Conservation (phyloP, 1,140 invertebrate species). For the Chlorops oryzae region DNA sequence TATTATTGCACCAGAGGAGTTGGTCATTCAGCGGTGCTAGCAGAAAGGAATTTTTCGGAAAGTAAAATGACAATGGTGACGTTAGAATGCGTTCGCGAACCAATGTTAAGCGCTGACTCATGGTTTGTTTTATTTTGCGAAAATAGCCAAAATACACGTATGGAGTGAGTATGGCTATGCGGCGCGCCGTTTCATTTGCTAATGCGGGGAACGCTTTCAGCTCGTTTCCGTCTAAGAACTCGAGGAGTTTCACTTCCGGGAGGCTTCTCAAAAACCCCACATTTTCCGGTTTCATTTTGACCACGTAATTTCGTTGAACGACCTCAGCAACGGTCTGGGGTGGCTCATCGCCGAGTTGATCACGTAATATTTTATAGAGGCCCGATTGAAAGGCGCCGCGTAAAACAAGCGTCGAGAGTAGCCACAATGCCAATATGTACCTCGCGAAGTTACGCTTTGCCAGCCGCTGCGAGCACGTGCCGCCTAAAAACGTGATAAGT, state of each 20-base stretch:
- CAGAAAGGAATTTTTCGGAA: too few species aligned
- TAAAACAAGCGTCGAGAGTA: conserved; percentile 22
- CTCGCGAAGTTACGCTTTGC: conserved; percentile 18
- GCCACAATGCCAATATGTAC: conserved; percentile 24
- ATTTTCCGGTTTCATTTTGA: conserved; percentile 25
- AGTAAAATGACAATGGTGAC: too few species aligned
- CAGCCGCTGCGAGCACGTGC: conserved; percentile 18
- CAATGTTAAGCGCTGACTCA: too few species aligned
- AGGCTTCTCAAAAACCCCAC: conserved; percentile 27
- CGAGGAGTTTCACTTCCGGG: conserved; percentile 25
- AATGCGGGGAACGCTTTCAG: conserved; percentile 26
- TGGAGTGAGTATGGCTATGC: conserved; percentile 30
- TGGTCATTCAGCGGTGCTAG: too few species aligned
- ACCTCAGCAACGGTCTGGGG: conserved; percentile 36
- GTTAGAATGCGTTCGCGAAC: too few species aligned
- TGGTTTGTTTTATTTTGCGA: too few species aligned
- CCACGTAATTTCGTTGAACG: conserved; percentile 23
- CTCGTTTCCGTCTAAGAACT: conserved; percentile 23
- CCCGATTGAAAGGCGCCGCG: conserved; percentile 37
- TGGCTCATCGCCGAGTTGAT: conserved; percentile 32
- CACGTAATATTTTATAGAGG: conserved; percentile 35
- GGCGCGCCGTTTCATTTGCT: conserved; percentile 19
- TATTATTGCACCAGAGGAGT: too few species aligned
- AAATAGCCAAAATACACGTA: conserved; percentile 41
- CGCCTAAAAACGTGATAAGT: too few species aligned